These are phyloP conservation scores for Lepidocyrtinus sp. DNA, from an alignment of 2,888 invertebrate species.

Conservation along the genomic window DNA sequence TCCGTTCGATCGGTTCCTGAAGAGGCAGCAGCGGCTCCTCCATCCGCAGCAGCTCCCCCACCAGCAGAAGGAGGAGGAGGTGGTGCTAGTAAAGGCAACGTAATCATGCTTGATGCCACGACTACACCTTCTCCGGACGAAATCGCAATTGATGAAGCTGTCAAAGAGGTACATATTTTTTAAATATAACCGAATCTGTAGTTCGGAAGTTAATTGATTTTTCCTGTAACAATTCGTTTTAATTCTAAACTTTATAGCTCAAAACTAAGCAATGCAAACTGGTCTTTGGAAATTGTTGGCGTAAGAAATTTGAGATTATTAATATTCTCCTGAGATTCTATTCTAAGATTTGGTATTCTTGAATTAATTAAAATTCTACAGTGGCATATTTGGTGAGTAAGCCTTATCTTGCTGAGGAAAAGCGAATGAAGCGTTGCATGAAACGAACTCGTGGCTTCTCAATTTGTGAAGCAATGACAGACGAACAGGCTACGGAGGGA, in stretches of 20 bases:
- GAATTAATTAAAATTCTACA: conserved; percentile 1
- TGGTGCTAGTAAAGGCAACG: neutral
- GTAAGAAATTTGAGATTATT: conserved; percentile 17
- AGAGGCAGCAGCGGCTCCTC: neutral
- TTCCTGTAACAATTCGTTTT: neutral
- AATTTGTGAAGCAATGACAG: neutral
- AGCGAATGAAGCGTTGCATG: conserved; percentile 13
- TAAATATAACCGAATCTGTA: neutral
- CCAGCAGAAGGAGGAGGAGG: neutral
- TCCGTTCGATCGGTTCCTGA: no score
- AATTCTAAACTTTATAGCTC: neutral
- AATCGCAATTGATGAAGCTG: neutral
- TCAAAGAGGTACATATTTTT: neutral
- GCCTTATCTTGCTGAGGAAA: conserved; percentile 15
- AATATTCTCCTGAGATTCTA: neutral
- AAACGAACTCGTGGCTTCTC: conserved; percentile 9
- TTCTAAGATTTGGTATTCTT: neutral
- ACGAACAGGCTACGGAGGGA: conserved; percentile 6
- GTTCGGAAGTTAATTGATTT: neutral
- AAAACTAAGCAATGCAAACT: neutral
- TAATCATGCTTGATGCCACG: neutral
- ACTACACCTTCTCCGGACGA: neutral
- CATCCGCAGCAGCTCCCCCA: neutral
- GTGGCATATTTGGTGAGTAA: conserved; percentile 6
- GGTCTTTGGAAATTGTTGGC: conserved; percentile 31